Evolutionary conservation across 2,113 vertebrate species (phyloP).

Genomic region (Hepsetus odoe): DNA sequence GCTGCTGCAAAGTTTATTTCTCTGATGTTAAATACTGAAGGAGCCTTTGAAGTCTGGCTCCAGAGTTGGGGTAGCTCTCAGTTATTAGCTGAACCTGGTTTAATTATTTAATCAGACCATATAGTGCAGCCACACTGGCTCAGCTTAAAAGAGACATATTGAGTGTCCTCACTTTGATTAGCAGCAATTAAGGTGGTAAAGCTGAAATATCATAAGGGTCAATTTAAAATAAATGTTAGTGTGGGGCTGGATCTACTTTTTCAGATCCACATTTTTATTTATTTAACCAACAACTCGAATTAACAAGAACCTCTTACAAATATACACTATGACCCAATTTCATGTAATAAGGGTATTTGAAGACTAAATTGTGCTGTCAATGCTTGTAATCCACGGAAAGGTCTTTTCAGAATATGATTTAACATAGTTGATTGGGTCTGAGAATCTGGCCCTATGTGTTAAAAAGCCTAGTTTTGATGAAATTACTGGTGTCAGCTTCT

Average conservation of each 20-base stretch:
- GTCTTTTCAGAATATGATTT: too few species aligned
- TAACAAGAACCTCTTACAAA: too few species aligned
- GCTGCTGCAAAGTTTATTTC: conserved; percentile 14
- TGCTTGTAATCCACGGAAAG: too few species aligned
- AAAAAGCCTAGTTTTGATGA: too few species aligned
- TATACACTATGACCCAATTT: too few species aligned
- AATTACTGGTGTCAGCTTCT: too few species aligned
- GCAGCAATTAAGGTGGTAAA: background rate
- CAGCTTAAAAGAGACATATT: background rate
- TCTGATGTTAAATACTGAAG: conserved; percentile 23
- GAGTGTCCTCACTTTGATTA: background rate
- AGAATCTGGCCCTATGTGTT: too few species aligned
- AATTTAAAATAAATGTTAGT: background rate
- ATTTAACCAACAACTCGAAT: background rate
- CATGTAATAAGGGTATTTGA: too few species aligned
- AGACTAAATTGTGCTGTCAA: too few species aligned
- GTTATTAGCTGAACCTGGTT: conserved; percentile 20
- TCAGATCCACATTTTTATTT: background rate
- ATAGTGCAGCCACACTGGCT: background rate
- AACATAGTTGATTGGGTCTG: too few species aligned
- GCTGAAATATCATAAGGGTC: conserved; percentile 4
- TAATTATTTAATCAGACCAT: conserved; percentile 37
- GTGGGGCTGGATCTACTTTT: background rate
- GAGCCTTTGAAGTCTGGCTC: conserved; percentile 38
- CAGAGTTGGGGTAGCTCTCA: conserved; percentile 2